phyloP scores from a whole-genome alignment of 2,888 invertebrate species.

The Prosapia bicincta region DNA sequence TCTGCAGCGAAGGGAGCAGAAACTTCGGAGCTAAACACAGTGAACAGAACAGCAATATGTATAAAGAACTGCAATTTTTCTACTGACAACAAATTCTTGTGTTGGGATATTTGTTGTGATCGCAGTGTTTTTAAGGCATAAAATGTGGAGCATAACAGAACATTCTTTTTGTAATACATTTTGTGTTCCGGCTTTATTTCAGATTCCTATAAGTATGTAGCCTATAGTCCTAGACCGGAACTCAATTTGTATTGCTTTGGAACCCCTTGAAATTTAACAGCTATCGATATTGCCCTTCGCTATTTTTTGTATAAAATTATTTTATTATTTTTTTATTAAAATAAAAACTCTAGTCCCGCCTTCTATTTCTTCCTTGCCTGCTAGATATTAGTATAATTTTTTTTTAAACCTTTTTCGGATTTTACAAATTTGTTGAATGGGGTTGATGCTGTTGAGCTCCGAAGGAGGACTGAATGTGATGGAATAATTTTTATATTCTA shows the following conservation, averaged over 20 bases:
- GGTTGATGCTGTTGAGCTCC: slow-evolving; percentile 14
- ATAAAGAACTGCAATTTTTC: slow-evolving; percentile 34
- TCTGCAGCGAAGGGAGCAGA: slow-evolving; percentile 29
- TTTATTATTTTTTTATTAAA: slow-evolving; percentile 32
- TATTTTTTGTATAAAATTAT: slow-evolving; percentile 22
- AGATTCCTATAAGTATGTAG: slow-evolving; percentile 2
- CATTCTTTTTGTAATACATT: not conserved
- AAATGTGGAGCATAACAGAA: not conserved
- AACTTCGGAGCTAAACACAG: slow-evolving; percentile 35
- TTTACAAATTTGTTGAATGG: not conserved
- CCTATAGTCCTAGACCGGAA: not conserved
- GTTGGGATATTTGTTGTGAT: slow-evolving; percentile 18
- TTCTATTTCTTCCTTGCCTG: slow-evolving; percentile 33
- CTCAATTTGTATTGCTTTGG: not conserved
- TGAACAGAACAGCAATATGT: slow-evolving; percentile 33
- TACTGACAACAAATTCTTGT: slow-evolving; percentile 25
- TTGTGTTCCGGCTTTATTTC: not conserved
- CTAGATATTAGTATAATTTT: slow-evolving; percentile 8
- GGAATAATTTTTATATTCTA: slow-evolving; percentile 36
- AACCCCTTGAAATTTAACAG: slow-evolving; percentile 9
- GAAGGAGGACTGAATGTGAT: slow-evolving; percentile 29
- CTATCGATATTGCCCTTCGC: slow-evolving; percentile 20
- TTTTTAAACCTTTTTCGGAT: not conserved
- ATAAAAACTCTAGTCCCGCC: slow-evolving; percentile 39
- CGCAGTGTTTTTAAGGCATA: not conserved